Percentiles rank a stretch among this genome's conserved stretches.
phyloP scores from a whole-genome alignment of 2,797 vertebrate genomes.

The Phataginus tetradactyla region DNA sequence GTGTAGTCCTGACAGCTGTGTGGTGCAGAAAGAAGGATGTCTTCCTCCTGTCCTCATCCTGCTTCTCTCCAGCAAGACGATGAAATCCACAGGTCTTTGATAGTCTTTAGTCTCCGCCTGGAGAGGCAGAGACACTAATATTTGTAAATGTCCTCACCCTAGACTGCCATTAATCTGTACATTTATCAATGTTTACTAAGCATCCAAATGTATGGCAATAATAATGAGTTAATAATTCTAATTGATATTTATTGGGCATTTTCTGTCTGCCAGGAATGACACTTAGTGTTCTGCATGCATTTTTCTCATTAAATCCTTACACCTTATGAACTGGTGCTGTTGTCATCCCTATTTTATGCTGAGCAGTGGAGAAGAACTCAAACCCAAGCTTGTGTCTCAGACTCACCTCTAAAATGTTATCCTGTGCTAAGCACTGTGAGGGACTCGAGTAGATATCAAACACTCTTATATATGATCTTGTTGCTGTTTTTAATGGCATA shows the following conservation, averaged over 20 bases:
- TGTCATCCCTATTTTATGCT: neutral
- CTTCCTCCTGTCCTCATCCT: neutral
- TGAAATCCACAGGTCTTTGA: neutral
- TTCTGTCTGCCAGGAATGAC: neutral
- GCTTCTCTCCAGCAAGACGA: neutral
- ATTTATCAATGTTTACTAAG: neutral
- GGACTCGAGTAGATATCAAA: neutral
- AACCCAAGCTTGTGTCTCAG: neutral
- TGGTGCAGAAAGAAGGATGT: neutral
- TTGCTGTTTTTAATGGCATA: neutral
- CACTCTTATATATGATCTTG: neutral
- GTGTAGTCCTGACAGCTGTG: neutral
- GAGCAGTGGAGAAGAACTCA: neutral
- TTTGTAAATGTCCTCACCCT: neutral
- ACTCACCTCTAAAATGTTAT: neutral
- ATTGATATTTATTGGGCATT: neutral
- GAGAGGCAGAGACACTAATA: neutral
- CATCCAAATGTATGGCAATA: neutral
- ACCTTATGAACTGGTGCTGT: neutral
- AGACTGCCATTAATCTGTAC: neutral
- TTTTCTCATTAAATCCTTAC: neutral
- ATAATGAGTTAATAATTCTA: neutral
- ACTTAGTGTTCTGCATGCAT: neutral
- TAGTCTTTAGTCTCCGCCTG: neutral
- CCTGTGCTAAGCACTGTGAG: neutral